A percentile compares a stretch with the other conserved stretches of the same genome.
These are phyloP conservation scores for Amiota communis DNA, from an alignment of 2,888 invertebrate species.

Conservation along the genomic window DNA sequence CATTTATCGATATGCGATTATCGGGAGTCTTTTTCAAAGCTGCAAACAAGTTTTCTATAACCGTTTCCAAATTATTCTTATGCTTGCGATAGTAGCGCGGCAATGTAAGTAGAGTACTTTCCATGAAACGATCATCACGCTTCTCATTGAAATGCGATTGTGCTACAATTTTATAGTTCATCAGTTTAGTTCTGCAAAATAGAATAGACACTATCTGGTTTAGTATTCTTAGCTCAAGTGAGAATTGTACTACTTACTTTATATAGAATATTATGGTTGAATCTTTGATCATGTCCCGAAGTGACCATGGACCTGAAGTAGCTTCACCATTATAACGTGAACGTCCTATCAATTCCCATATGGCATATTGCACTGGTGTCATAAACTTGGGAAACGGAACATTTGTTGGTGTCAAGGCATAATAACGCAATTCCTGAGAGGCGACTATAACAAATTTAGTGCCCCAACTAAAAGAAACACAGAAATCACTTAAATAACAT, in stretches of 20 bases:
- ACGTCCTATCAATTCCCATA: slow-evolving; percentile 84
- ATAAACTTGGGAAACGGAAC: slow-evolving; percentile 74
- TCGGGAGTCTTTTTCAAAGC: slow-evolving; percentile 74
- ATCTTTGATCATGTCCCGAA: slow-evolving; percentile 76
- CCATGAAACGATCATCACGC: slow-evolving; percentile 71
- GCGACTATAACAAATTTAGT: slow-evolving; percentile 82
- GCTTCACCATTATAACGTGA: slow-evolving; percentile 81
- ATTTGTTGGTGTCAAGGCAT: slow-evolving; percentile 76
- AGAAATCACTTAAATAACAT: neutral
- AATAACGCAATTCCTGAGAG: slow-evolving; percentile 77
- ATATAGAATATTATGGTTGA: slow-evolving; percentile 75
- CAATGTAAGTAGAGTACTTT: slow-evolving; percentile 77
- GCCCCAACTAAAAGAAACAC: slow-evolving; percentile 74
- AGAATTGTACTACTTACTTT: slow-evolving; percentile 54
- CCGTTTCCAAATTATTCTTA: slow-evolving; percentile 74
- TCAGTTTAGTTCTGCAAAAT: slow-evolving; percentile 76
- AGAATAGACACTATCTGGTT: slow-evolving; percentile 65
- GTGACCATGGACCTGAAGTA: slow-evolving; percentile 78
- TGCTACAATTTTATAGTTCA: slow-evolving; percentile 77
- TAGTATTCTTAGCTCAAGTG: neutral
- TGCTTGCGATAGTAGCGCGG: slow-evolving; percentile 78
- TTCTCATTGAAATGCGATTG: slow-evolving; percentile 78
- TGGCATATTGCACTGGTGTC: slow-evolving; percentile 78
- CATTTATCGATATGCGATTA: slow-evolving; percentile 74
- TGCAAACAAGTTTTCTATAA: slow-evolving; percentile 65